phyloP scores from a whole-genome alignment of 2,113 vertebrate species.

The Podilymbus podiceps region DNA sequence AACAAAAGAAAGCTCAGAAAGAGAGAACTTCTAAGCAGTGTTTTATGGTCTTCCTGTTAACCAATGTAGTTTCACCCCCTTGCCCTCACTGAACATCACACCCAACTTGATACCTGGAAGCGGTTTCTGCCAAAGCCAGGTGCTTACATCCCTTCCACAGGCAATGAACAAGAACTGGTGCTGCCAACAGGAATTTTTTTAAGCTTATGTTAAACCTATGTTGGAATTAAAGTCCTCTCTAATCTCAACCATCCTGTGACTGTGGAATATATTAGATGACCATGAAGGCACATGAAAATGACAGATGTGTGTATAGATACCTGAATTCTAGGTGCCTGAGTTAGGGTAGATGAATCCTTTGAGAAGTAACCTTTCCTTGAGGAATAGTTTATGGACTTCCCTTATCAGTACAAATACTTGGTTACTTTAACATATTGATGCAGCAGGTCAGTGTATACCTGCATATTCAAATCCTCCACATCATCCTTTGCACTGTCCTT shows the following conservation, averaged over 20 bases:
- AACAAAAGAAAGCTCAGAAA: no score
- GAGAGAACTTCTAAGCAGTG: no score
- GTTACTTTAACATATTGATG: background rate
- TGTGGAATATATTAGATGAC: no score
- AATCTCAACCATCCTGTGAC: background rate
- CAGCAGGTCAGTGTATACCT: background rate
- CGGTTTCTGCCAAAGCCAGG: no score
- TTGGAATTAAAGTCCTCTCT: background rate
- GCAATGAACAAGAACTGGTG: background rate
- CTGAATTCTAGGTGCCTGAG: no score
- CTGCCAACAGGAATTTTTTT: background rate
- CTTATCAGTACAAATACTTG: background rate
- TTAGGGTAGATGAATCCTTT: background rate
- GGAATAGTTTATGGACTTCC: background rate
- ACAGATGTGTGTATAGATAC: no score
- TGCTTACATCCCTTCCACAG: background rate
- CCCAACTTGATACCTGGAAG: no score
- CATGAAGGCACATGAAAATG: background rate
- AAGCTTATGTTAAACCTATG: background rate
- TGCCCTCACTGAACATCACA: no score
- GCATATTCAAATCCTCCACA: background rate
- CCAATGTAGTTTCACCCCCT: no score
- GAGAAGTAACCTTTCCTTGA: background rate
- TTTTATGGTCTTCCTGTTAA: no score
- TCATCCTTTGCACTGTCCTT: background rate